Base-by-base conservation (phyloP, 1,140 invertebrate genomes). In the Drosophila pallidifrons region DNA sequence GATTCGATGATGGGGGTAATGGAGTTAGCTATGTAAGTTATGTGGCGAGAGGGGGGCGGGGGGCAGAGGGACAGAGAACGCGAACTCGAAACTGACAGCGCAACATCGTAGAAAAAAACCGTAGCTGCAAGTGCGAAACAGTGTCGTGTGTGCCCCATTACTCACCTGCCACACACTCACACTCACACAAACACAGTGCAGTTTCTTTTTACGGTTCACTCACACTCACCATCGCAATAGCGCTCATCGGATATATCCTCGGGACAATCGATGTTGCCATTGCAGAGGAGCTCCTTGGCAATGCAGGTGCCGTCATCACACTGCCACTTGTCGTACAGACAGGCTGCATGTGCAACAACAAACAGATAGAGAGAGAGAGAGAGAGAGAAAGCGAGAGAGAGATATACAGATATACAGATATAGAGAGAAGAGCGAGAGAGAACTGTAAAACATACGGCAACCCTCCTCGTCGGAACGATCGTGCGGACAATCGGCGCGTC, bases 211-310 rank as follows among this genome's bases (percentile, higher is more conserved):
- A 25, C 20, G 20, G 20, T 25, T 3, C 32, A 43, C 25, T 38
- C 35, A 38, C 74, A 86, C 94, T 94, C 93, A 95, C 95, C 93
- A 64, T 93, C 92, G 91, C 96, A 97, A 93, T 95, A 94, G 68
- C 93, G 93, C 83, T 96, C 96, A 92, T 96, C 96, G 11, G 96
- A 96, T 76, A 94, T 93, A 91, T 96, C 95, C 7, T 93, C 92
- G n/a, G 94, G 94, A 85, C 96, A 96, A 91, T 96, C 95, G 54
- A 93, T 92, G 8, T 93, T 93, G 63, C 95, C 95, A 88, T 96
- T 94, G 82, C 96, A 96, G 35, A 94, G 93, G 61, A 94, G 93
- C 43, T 90, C 93, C 55, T 93, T 92, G 30, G 94, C 93, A 77
- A 96, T 95, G 81, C 96, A 96, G 63, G 87, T 93, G 45, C 94